Base-by-base conservation (phyloP, 2,888 invertebrate genomes). In the Eupithecia insigniata region DNA sequence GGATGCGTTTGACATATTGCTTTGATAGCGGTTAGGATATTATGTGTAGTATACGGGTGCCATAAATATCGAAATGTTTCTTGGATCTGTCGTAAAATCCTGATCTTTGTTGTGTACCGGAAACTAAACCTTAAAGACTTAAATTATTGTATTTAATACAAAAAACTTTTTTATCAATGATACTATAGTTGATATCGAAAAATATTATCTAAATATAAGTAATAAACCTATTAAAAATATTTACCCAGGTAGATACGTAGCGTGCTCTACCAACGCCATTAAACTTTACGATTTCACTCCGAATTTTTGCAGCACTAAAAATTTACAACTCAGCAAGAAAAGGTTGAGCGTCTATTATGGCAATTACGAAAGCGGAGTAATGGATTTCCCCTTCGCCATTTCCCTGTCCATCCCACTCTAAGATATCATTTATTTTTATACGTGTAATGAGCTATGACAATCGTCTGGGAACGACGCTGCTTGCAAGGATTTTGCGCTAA, bases 1-100 rank as follows among this genome's bases (percentile, higher is more conserved):
- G 91, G 91, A 91, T 92, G 92, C 83, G 84, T 90, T 87, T 92
- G 92, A 92, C 92, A 89, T 92, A 93, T 93, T 89, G 90, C 89
- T 89, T 87, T 89, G 91, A 92, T 92, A 89, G 88, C 88, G 88
- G 88, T 87, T 83, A 84, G 83, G 81, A 84, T 81, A 89, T 70
- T 64, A 51, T 69, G 70, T 70, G 70, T 67, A 73, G 75, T 74
- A 74, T 87, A 86, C 85, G 87, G 87, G 86, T 79, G 76, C 83
- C 86, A 87, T 92, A 90, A 91, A 92, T 90, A 70, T 70, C 64
- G 64, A 62, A 65, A 46, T 62, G 46, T 28, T 32, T 39, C 67
- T 68, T 68, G 43, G 60, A 39, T 68, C 36, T 32, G 58, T 67
- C 67, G 26, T 55, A 26, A 58, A 62, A 26, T 36, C 26, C 34